Evolutionary conservation across 2,888 invertebrate species (phyloP).

Genomic region (Tipula helvola): DNA sequence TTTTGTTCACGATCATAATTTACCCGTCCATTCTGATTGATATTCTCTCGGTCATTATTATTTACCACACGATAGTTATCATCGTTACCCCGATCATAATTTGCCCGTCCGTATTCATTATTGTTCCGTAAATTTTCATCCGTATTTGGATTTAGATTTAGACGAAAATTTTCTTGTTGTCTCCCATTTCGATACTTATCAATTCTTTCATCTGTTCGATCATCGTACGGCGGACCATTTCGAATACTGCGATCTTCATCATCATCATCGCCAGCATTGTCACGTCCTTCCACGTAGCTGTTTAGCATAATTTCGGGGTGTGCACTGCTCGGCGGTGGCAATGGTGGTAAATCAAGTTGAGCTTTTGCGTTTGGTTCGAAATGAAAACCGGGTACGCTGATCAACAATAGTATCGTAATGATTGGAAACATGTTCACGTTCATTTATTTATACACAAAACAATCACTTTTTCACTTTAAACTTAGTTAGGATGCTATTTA

Average conservation of each 20-base stretch:
- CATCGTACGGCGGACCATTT: slow-evolving; percentile 25
- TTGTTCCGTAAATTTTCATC: neutral
- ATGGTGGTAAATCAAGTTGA: slow-evolving; percentile 45
- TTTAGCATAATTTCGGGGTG: slow-evolving; percentile 28
- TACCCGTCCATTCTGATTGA: neutral
- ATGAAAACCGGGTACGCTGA: neutral
- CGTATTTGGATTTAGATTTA: neutral
- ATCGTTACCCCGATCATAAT: neutral
- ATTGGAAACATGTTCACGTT: neutral
- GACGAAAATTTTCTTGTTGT: neutral
- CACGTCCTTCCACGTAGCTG: slow-evolving; percentile 22
- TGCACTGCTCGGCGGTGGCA: slow-evolving; percentile 26
- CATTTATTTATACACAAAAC: neutral
- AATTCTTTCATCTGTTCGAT: slow-evolving; percentile 19
- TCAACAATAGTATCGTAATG: neutral
- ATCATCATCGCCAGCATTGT: neutral
- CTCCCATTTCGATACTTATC: slow-evolving; percentile 8
- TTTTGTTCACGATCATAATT: neutral
- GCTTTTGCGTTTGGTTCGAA: slow-evolving; percentile 18
- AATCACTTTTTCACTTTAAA: neutral
- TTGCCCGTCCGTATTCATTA: neutral
- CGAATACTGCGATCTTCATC: slow-evolving; percentile 28
- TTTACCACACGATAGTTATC: neutral
- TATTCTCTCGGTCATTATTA: neutral
- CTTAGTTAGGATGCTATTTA: neutral